Conservation (phyloP, 2,888 invertebrate genomes). For the Polietes domitor region DNA sequence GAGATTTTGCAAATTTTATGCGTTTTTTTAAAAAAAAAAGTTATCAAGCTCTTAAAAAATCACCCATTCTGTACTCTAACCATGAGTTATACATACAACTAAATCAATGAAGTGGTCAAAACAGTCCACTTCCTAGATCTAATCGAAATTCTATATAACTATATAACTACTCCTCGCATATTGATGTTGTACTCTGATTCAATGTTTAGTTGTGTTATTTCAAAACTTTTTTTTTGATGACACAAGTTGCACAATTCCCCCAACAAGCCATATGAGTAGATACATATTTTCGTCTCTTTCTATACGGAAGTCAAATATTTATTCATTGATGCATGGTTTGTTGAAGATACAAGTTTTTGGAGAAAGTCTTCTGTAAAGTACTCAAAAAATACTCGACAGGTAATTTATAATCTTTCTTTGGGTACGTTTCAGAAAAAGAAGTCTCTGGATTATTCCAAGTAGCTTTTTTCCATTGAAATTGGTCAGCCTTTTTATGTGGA, state of each 20-base stretch:
- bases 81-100: slow-evolving; percentile 46
- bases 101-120: slow-evolving; percentile 49
- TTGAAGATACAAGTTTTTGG: too few relatives aligned
- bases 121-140: slow-evolving; percentile 46
- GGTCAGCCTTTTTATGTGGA: slow-evolving; percentile 41
- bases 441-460: slow-evolving; percentile 47
- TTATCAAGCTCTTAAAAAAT: too few relatives aligned
- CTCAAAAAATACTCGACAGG: slow-evolving; percentile 47
- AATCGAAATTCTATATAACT: slow-evolving; percentile 51
- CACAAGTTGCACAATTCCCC: too few relatives aligned
- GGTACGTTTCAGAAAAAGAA: slow-evolving; percentile 38
- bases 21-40: too few relatives aligned
- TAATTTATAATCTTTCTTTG: slow-evolving; percentile 47
- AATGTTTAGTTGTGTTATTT: too few relatives aligned
- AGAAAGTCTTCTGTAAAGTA: slow-evolving; percentile 42
- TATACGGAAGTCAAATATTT: too few relatives aligned
- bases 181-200: too few relatives aligned
- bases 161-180: slow-evolving; percentile 11
- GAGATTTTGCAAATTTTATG: too few relatives aligned
- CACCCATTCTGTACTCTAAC: slow-evolving; percentile 42
- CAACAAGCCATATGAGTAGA: too few relatives aligned
- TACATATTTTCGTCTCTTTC: too few relatives aligned
- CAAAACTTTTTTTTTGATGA: too few relatives aligned
- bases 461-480: slow-evolving; percentile 55
- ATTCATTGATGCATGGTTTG: too few relatives aligned